A percentile compares a stretch with the other conserved stretches of the same genome.
Evolutionary conservation across 2,797 vertebrate species (phyloP).

Genomic region (Agapornis canus): DNA sequence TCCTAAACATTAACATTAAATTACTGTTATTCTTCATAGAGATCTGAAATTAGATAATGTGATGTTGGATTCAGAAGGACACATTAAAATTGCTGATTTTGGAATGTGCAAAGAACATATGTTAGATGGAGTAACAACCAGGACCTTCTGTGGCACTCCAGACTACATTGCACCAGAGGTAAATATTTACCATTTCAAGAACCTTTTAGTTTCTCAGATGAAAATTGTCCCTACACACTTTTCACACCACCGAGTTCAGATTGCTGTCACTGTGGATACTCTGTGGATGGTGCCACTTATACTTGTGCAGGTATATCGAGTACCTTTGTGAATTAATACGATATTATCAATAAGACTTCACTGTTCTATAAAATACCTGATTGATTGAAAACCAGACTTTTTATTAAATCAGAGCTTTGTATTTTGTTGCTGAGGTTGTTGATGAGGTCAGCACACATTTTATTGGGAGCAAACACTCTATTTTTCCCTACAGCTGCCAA

Average conservation of each 20-base stretch:
- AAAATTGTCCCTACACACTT: neutral
- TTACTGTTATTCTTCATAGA: conserved; percentile 74
- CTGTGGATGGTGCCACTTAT: neutral
- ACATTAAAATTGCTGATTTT: conserved; percentile 98
- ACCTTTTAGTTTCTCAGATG: neutral
- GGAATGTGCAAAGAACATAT: conserved; percentile 99
- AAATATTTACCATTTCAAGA: conserved; percentile 8
- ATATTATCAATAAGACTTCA: neutral
- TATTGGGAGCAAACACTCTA: neutral
- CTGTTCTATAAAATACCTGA: neutral
- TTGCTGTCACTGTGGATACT: neutral
- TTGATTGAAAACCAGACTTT: neutral
- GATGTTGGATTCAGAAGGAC: conserved; percentile 95
- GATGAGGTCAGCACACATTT: neutral
- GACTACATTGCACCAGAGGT: conserved; percentile 99
- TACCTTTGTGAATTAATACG: neutral
- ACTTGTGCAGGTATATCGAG: neutral
- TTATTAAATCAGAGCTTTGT: neutral
- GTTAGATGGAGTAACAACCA: conserved; percentile 85
- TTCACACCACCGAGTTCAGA: neutral
- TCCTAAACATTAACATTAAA: neutral
- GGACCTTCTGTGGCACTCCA: conserved; percentile 97
- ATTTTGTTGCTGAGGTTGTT: neutral
- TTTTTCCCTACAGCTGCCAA: neutral
- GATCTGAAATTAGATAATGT: conserved; percentile 98